These are phyloP conservation scores for Caenorhabditis wallacei DNA, from an alignment of 2,888 invertebrate species.

Conservation along the genomic window DNA sequence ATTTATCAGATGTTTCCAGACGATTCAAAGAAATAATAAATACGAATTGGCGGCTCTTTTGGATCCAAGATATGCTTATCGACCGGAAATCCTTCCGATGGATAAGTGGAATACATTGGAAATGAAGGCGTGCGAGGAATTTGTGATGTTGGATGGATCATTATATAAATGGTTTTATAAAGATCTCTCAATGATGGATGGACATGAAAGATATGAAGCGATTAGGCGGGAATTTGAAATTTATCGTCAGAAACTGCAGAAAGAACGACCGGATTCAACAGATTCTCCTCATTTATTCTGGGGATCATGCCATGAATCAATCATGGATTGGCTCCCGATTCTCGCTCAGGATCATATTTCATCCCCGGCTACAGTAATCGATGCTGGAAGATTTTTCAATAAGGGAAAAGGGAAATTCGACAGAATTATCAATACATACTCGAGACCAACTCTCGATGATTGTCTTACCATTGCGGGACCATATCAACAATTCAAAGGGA, in stretches of 20 bases:
- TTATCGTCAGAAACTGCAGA: no score
- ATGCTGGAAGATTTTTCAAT: slow-evolving; percentile 14
- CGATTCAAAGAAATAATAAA: not conserved
- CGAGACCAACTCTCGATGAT: slow-evolving; percentile 22
- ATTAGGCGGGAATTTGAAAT: no score
- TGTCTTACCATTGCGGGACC: slow-evolving; percentile 27
- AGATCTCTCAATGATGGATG: no score
- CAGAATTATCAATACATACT: slow-evolving; percentile 1
- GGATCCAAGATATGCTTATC: slow-evolving; percentile 42
- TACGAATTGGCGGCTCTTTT: slow-evolving; percentile 24
- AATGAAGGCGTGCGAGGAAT: not conserved
- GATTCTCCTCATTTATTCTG: slow-evolving; percentile 36
- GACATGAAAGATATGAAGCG: no score
- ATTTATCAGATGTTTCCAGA: not conserved
- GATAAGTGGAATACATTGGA: slow-evolving; percentile 10
- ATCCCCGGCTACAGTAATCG: slow-evolving; percentile 36
- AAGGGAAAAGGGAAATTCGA: slow-evolving; percentile 39
- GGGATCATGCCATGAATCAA: slow-evolving; percentile 11
- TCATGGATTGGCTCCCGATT: slow-evolving; percentile 20
- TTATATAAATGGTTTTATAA: not conserved
- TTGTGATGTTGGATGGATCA: not conserved
- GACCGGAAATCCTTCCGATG: not conserved
- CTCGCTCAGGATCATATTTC: slow-evolving; percentile 43
- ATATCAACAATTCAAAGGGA: slow-evolving; percentile 17
- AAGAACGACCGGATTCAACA: no score